Percentiles rank a stretch among this genome's conserved stretches.
Conservation (phyloP, 2,888 invertebrate genomes). For the Drosophila bunnanda region DNA sequence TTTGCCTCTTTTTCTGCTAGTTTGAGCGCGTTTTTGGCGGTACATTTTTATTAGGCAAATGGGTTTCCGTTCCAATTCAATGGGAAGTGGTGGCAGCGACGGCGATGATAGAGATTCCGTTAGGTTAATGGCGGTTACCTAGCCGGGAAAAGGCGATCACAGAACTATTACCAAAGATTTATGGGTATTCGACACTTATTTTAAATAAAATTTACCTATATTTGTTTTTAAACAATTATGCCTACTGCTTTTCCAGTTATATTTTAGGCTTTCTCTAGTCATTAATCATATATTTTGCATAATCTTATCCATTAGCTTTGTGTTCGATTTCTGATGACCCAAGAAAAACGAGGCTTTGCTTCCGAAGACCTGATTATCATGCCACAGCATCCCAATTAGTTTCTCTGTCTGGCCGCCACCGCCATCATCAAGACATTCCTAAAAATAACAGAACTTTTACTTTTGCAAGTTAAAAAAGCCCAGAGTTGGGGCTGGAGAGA, state of each 20-base stretch:
- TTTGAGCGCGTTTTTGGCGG: slow-evolving; percentile 48
- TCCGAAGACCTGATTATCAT: slow-evolving; percentile 22
- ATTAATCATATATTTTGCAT: slow-evolving; percentile 25
- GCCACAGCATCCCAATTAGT: slow-evolving; percentile 14
- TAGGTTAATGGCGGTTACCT: slow-evolving; percentile 8
- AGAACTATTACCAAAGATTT: slow-evolving; percentile 7
- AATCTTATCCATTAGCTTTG: slow-evolving; percentile 20
- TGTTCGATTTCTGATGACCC: slow-evolving; percentile 39
- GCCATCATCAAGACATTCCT: slow-evolving; percentile 56
- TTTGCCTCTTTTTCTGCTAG: slow-evolving; percentile 61
- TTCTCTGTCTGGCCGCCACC: slow-evolving; percentile 11
- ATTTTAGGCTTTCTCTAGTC: neutral
- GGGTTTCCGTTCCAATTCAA: slow-evolving; percentile 46
- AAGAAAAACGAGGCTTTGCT: slow-evolving; percentile 10
- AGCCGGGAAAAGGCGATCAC: neutral
- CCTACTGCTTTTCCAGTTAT: neutral
- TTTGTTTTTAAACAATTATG: neutral
- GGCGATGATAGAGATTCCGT: slow-evolving; percentile 29
- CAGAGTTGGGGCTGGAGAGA: slow-evolving; percentile 5
- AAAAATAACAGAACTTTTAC: slow-evolving; percentile 71
- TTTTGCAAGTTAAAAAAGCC: slow-evolving; percentile 61
- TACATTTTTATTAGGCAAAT: slow-evolving; percentile 66
- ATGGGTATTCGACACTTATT: neutral
- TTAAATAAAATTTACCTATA: neutral
- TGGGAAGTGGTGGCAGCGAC: slow-evolving; percentile 29